phyloP scores from a whole-genome alignment of 2,113 vertebrate species.

The Numida meleagris region DNA sequence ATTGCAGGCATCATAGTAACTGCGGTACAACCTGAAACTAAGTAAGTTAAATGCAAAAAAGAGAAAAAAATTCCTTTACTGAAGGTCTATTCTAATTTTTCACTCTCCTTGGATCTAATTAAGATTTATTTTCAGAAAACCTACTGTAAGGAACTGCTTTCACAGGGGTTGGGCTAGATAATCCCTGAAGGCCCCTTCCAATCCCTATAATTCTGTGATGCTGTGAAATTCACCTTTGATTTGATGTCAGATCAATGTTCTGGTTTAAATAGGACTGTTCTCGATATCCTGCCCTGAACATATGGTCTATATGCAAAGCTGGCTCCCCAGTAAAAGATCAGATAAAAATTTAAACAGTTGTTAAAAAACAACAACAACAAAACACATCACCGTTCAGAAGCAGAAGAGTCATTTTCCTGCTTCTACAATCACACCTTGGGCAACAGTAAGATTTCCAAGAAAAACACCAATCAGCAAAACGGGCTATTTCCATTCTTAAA shows the following conservation, averaged over 20 bases:
- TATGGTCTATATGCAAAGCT: not conserved
- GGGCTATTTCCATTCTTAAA: fast-evolving
- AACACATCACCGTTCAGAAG: not conserved
- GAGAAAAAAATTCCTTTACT: not conserved
- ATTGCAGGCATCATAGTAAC: conserved; percentile 85
- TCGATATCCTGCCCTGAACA: not conserved
- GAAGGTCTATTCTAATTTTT: not conserved
- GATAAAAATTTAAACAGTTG: not conserved
- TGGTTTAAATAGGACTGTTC: not conserved
- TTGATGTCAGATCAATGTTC: not conserved
- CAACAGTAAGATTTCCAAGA: not conserved
- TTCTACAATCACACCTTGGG: not conserved
- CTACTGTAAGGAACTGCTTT: too few species aligned
- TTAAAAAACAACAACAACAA: not conserved
- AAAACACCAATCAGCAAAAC: not conserved
- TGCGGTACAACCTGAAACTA: not conserved
- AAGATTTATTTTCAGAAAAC: not conserved
- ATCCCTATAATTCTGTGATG: too few species aligned
- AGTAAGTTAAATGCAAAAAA: conserved; percentile 66
- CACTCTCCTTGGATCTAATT: not conserved
- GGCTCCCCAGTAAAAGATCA: not conserved
- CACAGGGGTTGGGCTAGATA: too few species aligned
- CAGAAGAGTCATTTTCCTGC: not conserved
- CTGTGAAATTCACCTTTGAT: not conserved
- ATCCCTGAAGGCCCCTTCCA: too few species aligned